Evolutionary conservation across 2,797 vertebrate species (phyloP), one percentile per base, ranked within the genome.

Genomic region (Cetoscarus ocellatus): DNA sequence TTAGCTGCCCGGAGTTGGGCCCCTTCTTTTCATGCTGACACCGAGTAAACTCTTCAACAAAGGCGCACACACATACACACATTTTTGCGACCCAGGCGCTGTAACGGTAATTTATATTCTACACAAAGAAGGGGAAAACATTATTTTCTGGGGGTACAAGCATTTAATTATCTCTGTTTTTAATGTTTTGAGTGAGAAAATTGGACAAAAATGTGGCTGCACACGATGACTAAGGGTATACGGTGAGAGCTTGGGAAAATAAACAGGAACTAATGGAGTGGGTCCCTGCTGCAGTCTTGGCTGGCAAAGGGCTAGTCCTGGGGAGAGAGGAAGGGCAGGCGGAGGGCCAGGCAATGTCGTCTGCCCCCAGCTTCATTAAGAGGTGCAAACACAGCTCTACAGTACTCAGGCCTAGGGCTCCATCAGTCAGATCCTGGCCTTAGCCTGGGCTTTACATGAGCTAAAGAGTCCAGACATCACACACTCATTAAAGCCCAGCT

Each of bases 81-180:
- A 74, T 80, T 76, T 94, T 89, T 93, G 77, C 88, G 61, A 84
- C 3, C 64, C 79, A 89, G 90, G 89, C 93, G 93, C 90, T 87
- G 90, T 93, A 92, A 93, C 93, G 95, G 94, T 95, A 95, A 96
- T 96, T 96, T 95, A 95, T 95, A 95, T 95, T 95, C 93, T 95
- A 93, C 93, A 93, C 94, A 95, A 91, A 93, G 92, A 86, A 65
- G 70, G 83, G 71, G 67, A 50, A 91, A 88, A 90, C 90, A 92
- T 94, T 95, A 93, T 95, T 92, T 94, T 91, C 59, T 79, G 73
- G 88, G 92, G 86, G 87, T 92, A 94, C 91, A 93, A 92, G 93
- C 91, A 94, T 96, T 96, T 95, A 96, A 96, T 96, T 94, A 95
- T 96, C 93, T 94, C 84, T 91, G 92, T 94, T 95, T 95, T 95